Percentiles rank a stretch among this genome's conserved stretches.
These are phyloP conservation scores for Macrotus californicus DNA, from an alignment of 2,113 vertebrate species.

Conservation along the genomic window DNA sequence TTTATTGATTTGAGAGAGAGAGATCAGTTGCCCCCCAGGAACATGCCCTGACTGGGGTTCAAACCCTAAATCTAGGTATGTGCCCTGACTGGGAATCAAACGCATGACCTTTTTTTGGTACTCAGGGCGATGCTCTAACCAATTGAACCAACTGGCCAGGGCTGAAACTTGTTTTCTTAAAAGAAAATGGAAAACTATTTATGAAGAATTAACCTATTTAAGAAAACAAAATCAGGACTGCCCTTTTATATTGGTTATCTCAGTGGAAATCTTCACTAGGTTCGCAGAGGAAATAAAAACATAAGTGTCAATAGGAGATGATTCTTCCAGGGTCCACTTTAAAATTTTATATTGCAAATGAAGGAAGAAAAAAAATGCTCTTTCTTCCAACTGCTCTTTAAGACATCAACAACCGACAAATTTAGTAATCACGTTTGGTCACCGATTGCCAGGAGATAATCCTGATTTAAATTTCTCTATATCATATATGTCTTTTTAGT, in stretches of 20 bases:
- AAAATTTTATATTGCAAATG: constrained; percentile 42
- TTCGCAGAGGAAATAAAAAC: constrained; percentile 30
- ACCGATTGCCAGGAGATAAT: constrained; percentile 56
- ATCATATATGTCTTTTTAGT: constrained; percentile 2
- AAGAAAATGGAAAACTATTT: background rate
- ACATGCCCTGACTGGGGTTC: no score
- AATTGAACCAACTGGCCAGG: no score
- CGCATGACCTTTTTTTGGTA: no score
- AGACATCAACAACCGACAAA: background rate
- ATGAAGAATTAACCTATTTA: background rate
- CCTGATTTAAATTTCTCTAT: constrained; percentile 43
- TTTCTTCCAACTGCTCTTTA: constrained; percentile 25
- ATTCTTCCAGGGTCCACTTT: background rate
- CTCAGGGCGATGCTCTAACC: no score
- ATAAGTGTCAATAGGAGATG: background rate
- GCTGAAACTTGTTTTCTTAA: background rate
- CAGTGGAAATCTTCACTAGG: constrained; percentile 7
- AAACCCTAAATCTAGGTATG: no score
- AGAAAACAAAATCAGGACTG: background rate
- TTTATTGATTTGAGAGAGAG: no score
- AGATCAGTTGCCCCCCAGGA: no score
- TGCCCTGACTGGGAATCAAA: no score
- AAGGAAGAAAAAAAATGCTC: background rate
- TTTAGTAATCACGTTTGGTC: constrained; percentile 46
- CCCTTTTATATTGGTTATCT: background rate